Percentiles rank a stretch among this genome's conserved stretches.
Conservation (phyloP, 1,140 invertebrate genomes). For the Cydia fagiglandana region DNA sequence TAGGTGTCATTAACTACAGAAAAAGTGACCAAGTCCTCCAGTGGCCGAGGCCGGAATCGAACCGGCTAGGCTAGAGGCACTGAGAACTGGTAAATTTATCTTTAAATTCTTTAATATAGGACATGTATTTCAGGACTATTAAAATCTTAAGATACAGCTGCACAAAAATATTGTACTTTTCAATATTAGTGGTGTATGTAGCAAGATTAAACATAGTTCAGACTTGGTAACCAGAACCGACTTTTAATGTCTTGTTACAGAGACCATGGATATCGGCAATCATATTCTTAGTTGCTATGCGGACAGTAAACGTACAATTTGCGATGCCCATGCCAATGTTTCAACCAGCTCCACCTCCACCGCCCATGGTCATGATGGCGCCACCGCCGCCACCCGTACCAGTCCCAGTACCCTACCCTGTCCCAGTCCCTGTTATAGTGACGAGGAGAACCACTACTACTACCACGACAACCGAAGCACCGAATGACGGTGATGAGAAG, state of each 20-base stretch:
- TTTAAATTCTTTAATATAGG: too few relatives aligned
- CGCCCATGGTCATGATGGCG: conserved; percentile 39
- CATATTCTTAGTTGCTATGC: neutral
- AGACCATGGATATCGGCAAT: neutral
- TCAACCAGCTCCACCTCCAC: conserved; percentile 26
- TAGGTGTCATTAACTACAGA: too few relatives aligned
- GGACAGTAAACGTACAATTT: conserved; percentile 26
- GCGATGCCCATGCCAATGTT: conserved; percentile 22
- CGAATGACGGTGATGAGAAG: conserved; percentile 33
- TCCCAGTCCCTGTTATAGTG: conserved; percentile 32
- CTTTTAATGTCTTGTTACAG: neutral
- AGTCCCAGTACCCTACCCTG: conserved; percentile 40
- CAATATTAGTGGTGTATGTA: too few relatives aligned
- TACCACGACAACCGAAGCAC: conserved; percentile 38
- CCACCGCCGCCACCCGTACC: conserved; percentile 39
- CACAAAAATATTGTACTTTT: too few relatives aligned
- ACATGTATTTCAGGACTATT: too few relatives aligned
- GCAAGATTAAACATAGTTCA: too few relatives aligned
- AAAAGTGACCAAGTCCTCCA: too few relatives aligned
- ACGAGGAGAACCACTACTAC: conserved; percentile 42
- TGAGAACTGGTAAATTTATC: too few relatives aligned
- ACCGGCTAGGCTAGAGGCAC: too few relatives aligned
- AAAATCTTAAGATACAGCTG: too few relatives aligned
- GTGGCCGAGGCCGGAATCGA: too few relatives aligned
- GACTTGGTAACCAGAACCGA: too few relatives aligned